Percentiles rank a stretch among this genome's conserved stretches.
phyloP scores from a whole-genome alignment of 2,113 vertebrate species.

The Dryoscopus gambensis region DNA sequence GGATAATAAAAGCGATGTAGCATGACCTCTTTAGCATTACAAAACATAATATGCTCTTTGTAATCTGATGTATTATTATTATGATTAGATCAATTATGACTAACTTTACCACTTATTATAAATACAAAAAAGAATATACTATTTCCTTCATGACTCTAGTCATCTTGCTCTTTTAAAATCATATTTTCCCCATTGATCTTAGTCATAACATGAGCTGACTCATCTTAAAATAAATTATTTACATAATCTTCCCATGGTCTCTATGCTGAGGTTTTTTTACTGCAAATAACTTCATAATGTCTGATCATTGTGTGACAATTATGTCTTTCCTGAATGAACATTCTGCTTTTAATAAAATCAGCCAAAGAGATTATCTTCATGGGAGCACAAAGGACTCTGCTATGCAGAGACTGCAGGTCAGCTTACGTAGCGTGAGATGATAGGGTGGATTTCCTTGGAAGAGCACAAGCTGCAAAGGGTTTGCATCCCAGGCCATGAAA shows the following conservation, averaged over 20 bases:
- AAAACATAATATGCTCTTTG: neutral
- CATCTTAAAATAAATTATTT: constrained; percentile 16
- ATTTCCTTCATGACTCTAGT: neutral
- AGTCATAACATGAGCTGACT: neutral
- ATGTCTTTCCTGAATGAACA: neutral
- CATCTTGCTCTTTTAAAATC: neutral
- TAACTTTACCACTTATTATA: neutral
- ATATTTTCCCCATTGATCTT: neutral
- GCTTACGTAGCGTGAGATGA: neutral
- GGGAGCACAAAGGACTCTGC: neutral
- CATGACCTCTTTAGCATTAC: neutral
- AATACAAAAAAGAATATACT: neutral
- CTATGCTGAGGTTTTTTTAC: neutral
- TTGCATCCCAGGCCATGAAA: neutral
- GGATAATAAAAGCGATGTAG: neutral
- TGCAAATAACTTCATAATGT: neutral
- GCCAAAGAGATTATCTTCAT: neutral
- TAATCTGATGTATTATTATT: neutral
- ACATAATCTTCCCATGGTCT: neutral
- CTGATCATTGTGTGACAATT: neutral
- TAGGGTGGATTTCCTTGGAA: neutral
- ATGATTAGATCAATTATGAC: neutral
- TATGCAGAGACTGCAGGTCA: neutral
- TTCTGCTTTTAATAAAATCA: neutral
- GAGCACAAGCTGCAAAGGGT: neutral